Conservation (phyloP, 2,113 vertebrate genomes). For the Perognathus longimembris region DNA sequence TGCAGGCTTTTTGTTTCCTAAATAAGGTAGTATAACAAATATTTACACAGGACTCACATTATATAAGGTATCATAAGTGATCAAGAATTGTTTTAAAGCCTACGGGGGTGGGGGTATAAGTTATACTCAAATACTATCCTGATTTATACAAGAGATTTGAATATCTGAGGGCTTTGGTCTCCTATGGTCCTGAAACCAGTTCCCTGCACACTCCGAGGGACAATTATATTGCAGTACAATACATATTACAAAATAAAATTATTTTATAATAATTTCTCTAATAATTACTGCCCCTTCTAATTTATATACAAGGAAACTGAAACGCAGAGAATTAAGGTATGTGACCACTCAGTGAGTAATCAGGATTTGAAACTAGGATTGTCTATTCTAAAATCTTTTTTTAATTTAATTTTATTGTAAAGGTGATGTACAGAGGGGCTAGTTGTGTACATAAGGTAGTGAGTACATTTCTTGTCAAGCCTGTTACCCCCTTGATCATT, state of each 20-base stretch:
- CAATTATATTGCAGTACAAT: neutral
- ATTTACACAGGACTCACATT: too few relatives aligned
- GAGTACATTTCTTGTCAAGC: too few relatives aligned
- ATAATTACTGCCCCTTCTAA: neutral
- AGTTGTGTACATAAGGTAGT: too few relatives aligned
- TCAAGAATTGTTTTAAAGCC: neutral
- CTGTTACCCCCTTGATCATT: too few relatives aligned
- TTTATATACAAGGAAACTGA: neutral
- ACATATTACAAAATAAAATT: too few relatives aligned
- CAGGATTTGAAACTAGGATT: neutral
- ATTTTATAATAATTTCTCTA: neutral
- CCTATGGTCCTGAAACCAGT: neutral
- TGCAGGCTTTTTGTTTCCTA: too few relatives aligned
- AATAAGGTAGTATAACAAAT: neutral
- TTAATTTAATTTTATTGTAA: too few relatives aligned
- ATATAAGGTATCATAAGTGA: too few relatives aligned
- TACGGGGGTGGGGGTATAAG: neutral
- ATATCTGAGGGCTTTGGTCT: too few relatives aligned
- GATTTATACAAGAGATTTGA: neutral
- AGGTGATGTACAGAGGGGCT: too few relatives aligned
- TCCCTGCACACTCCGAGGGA: neutral
- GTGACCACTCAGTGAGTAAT: neutral
- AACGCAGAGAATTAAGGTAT: neutral
- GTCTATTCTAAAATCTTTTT: neutral
- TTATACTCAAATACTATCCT: neutral